Base-by-base conservation (phyloP, 1,140 invertebrate species). In the Cotesia chilonis region DNA sequence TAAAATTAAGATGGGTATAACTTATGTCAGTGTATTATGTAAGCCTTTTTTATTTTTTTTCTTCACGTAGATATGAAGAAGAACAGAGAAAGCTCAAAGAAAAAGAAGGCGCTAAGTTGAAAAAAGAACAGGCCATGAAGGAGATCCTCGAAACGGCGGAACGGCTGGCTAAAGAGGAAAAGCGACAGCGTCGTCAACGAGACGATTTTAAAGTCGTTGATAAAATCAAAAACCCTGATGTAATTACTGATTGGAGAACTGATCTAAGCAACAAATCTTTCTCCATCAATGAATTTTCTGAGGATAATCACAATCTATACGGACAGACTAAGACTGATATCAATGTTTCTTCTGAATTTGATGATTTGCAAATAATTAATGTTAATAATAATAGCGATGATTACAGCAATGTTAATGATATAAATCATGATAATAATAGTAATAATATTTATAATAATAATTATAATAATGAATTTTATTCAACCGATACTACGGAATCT, bases 131-230 rank as follows among this genome's bases (percentile, higher is more conserved):
- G 41, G 75, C 80, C 0, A 82, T 84, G 82, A 76, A 77, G 7
- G 80, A 86, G n/a, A 75, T 81, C 63, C 72, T 90, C n/a, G 88
- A 90, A 78, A 86, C 88, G 61, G 90, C 91, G 69, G 89, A 89
- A 75, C 82, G 87, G 72, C 81, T 87, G 57, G 82, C 87, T 2
- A 88, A 88, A 76, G 90, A 92, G 77, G 91, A 92, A 76, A 88
- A 90, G 72, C 87, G 89, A 65, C 80, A 87, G 41, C 89, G 91
- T 68, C 87, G 88, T 71, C 88, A 88, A 72, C 87, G 88, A 79
- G 87, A 90, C 35, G 88, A 91, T 66, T 17, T 3, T 41, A 71
- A 28, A 59, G 47, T 66, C 35, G 38, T 52, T 9, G 35, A 4
- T 3, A 36, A 54, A 10, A n/a, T n/a, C 10, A 57, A 71, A 37